These are phyloP conservation scores for Orcinus orca DNA, from an alignment of 2,113 vertebrate species.

Conservation along the genomic window DNA sequence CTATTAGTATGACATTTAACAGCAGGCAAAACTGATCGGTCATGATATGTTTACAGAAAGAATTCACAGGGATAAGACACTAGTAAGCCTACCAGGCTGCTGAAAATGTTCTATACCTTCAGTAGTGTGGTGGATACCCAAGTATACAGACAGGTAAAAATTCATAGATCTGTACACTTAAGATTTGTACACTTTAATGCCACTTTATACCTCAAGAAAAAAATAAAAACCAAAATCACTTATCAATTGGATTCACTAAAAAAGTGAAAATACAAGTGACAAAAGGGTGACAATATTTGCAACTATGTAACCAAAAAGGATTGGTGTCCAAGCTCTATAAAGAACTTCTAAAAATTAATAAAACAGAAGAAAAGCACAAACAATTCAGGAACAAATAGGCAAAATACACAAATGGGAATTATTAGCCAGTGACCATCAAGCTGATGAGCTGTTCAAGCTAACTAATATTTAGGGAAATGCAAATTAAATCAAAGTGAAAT, in stretches of 20 bases:
- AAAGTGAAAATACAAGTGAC: neutral
- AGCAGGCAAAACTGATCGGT: neutral
- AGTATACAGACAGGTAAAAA: neutral
- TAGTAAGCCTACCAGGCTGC: neutral
- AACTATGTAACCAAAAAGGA: neutral
- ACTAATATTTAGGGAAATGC: neutral
- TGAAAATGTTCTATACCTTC: neutral
- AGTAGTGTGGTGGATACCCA: neutral
- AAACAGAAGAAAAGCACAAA: neutral
- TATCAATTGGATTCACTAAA: neutral
- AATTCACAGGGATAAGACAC: neutral
- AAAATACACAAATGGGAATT: neutral
- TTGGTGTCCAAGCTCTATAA: neutral
- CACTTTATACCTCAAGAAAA: neutral
- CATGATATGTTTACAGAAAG: neutral
- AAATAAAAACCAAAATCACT: neutral
- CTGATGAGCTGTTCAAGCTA: neutral
- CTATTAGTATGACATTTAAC: neutral
- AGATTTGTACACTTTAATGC: neutral
- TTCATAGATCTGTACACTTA: neutral
- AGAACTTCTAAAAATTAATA: neutral
- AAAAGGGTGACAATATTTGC: neutral
- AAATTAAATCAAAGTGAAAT: slow-evolving; percentile 45
- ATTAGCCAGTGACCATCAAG: neutral
- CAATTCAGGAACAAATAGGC: neutral